phyloP scores from a whole-genome alignment of 2,797 vertebrate species.

The Clarias pachynema region DNA sequence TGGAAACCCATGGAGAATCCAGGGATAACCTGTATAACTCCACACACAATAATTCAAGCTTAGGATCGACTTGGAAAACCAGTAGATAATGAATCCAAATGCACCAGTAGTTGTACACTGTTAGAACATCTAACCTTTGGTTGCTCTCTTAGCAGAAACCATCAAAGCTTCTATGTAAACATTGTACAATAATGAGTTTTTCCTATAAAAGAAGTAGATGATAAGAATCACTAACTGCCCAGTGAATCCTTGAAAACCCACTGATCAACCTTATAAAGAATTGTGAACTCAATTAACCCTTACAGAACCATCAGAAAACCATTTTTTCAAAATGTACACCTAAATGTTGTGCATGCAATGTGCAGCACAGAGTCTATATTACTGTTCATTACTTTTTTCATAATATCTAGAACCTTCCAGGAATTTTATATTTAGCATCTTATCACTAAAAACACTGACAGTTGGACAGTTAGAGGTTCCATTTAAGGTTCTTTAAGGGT shows the following conservation, averaged over 20 bases:
- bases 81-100: too few relatives aligned
- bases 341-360: not conserved
- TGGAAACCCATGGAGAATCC: not conserved
- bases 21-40: not conserved
- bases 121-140: not conserved
- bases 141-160: not conserved
- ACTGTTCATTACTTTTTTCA: not conserved
- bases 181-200: not conserved
- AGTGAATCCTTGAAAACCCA: not conserved
- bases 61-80: not conserved
- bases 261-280: not conserved
- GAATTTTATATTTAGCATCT: not conserved
- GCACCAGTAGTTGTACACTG: not conserved
- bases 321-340: not conserved
- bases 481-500: not conserved
- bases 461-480: too few relatives aligned
- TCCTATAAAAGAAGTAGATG: not conserved
- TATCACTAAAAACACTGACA: too few relatives aligned
- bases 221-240: not conserved
- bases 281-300: not conserved
- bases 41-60: not conserved
- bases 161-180: too few relatives aligned
- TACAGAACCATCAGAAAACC: not conserved
- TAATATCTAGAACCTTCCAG: not conserved
- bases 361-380: not conserved